These are phyloP conservation scores for Serranus cabrilla DNA, from an alignment of 2,797 vertebrate species.

Conservation along the genomic window DNA sequence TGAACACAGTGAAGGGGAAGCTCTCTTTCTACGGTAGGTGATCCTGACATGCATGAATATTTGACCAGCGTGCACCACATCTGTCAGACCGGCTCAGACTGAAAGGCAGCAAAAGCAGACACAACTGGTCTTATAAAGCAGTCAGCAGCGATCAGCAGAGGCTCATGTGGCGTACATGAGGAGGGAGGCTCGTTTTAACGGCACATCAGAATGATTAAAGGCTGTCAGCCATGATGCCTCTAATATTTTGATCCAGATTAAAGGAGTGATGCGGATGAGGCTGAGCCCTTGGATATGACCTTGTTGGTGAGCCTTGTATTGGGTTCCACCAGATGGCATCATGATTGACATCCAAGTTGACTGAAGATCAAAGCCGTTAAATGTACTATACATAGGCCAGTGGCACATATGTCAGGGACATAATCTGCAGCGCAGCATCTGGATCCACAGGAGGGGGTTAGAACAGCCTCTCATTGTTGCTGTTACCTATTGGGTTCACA, in stretches of 20 bases:
- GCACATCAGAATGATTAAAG: conserved; percentile 85
- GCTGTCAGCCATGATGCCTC: conserved; percentile 77
- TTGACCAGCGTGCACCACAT: conserved; percentile 70
- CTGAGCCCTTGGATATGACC: conserved; percentile 81
- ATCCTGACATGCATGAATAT: conserved; percentile 71
- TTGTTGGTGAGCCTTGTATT: conserved; percentile 78
- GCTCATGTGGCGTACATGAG: conserved; percentile 17
- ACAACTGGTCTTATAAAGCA: conserved; percentile 44
- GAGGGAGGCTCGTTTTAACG: conserved; percentile 70
- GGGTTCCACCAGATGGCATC: conserved; percentile 83
- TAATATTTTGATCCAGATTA: conserved; percentile 89
- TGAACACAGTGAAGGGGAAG: conserved; percentile 94
- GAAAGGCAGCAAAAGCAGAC: conserved; percentile 65
- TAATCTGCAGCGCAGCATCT: conserved; percentile 76
- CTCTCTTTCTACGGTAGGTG: conserved; percentile 95
- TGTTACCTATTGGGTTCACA: conserved; percentile 12
- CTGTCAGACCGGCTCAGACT: conserved; percentile 77
- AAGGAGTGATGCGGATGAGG: conserved; percentile 80
- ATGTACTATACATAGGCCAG: conserved; percentile 76
- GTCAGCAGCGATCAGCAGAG: conserved; percentile 29
- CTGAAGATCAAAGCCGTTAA: conserved; percentile 82
- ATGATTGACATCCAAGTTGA: conserved; percentile 83
- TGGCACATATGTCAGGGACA: conserved; percentile 78
- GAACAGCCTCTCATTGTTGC: conserved; percentile 40
- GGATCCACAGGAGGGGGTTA: conserved; percentile 63